Evolutionary conservation across 2,888 invertebrate species (phyloP).

Genomic region (Sinopyrophorus schimmeli): DNA sequence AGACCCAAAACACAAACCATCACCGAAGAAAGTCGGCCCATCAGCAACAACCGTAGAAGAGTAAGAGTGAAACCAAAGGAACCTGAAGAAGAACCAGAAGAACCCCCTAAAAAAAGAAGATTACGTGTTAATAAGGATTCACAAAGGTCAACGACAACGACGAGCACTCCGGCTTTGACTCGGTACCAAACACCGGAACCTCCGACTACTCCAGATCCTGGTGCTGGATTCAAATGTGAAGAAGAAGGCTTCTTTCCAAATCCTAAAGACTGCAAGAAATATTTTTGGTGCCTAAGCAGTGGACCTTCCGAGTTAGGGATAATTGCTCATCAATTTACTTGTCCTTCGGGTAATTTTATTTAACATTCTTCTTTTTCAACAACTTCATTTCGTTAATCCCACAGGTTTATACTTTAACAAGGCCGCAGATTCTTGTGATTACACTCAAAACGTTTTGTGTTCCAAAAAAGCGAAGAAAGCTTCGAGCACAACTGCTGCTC

Average conservation of each 20-base stretch:
- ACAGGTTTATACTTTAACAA: slow-evolving; percentile 88
- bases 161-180: slow-evolving; percentile 49
- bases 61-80: too few relatives aligned
- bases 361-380: background rate
- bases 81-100: slow-evolving; percentile 2
- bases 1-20: slow-evolving; percentile 5
- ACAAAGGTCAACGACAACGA: slow-evolving; percentile 36
- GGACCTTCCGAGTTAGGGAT: slow-evolving; percentile 87
- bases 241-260: slow-evolving; percentile 93
- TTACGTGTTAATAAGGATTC: slow-evolving; percentile 32
- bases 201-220: slow-evolving; percentile 88
- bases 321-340: slow-evolving; percentile 90
- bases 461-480: slow-evolving; percentile 64
- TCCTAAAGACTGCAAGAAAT: slow-evolving; percentile 91
- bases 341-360: slow-evolving; percentile 80
- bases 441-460: slow-evolving; percentile 84
- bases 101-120: slow-evolving; percentile 20
- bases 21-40: background rate
- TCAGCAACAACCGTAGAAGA: slow-evolving; percentile 1
- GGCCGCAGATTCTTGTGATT: slow-evolving; percentile 89
- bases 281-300: slow-evolving; percentile 92
- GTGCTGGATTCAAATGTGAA: slow-evolving; percentile 87
- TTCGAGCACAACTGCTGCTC: slow-evolving; percentile 57
- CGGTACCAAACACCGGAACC: slow-evolving; percentile 73
- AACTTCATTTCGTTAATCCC: slow-evolving; percentile 3